Base-by-base conservation (phyloP, 1,140 invertebrate species). In the Drosophila mojavensis region DNA sequence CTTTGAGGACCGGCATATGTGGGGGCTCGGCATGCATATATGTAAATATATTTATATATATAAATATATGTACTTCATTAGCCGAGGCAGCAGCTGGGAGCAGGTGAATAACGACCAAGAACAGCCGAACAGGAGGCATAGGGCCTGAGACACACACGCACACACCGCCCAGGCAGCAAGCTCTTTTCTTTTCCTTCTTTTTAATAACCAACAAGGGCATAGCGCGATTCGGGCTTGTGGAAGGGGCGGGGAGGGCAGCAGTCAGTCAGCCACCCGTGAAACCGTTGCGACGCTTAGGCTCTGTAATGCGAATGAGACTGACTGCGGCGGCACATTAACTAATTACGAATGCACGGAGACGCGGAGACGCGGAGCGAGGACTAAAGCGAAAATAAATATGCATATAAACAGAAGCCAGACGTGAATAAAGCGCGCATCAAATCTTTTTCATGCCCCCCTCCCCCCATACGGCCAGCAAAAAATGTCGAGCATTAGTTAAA, bases 321-420 rank as follows among this genome's bases (percentile, higher is more conserved):
- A 68, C 65, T 43, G 43, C 60, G 78, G 48, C 65, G 56, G 70
- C 74, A 88, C 82, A 86, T 86, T 83, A 86, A 88, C 79, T 86
- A 86, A 86, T 86, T 88, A 86, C 83, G 60, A 75, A 64, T 56
- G 61, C 59, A 78, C n/a, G n/a, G n/a, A n/a, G n/a, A n/a, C n/a
- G n/a, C 55, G 45, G 24, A 36, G 48, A 28, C 51, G 30, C n/a
- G 50, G 58, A 56, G 20, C 13, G 45, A n/a, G 15, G 5, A 10
- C 13, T 4, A n/a, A 47, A 24, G 51, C 58, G 72, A 9, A 72
- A 54, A 70, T 70, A 70, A 64, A 75, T 70, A 70, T 53, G 59
- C 66, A 75, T 75, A 69, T 47, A 59, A 75, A 75, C 60, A 59
- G 56, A 59, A 62, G 59, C 66, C 72, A 51, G 66, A 26, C 55